Conservation (phyloP, 2,113 vertebrate species). For the Notothenia rossii region DNA sequence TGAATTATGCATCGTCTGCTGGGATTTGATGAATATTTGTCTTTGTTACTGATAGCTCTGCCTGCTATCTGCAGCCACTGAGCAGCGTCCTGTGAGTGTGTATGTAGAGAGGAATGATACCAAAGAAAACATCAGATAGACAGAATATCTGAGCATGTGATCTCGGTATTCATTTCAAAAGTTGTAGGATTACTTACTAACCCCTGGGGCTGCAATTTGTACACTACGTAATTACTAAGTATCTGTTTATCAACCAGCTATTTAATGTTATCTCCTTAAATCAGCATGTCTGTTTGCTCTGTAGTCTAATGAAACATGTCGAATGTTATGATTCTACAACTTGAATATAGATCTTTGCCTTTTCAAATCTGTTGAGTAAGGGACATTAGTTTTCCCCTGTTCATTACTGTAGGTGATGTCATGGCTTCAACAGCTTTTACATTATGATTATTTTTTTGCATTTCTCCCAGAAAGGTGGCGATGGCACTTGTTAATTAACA, state of each 20-base stretch:
- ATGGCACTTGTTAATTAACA: background rate
- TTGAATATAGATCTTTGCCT: no score
- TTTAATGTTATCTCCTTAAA: constrained; percentile 3
- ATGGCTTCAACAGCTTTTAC: background rate
- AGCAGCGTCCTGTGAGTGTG: constrained; percentile 18
- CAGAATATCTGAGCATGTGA: constrained; percentile 40
- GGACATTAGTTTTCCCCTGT: background rate
- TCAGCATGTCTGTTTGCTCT: constrained; percentile 1
- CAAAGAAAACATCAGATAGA: constrained; percentile 19
- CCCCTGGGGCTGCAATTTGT: constrained; percentile 34
- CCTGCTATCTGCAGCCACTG: constrained; percentile 46
- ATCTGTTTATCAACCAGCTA: background rate
- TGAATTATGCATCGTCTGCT: constrained; percentile 77
- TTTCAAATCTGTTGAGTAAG: background rate
- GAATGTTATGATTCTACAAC: background rate
- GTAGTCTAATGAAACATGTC: background rate
- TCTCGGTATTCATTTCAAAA: constrained; percentile 11
- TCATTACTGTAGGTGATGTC: constrained; percentile 4
- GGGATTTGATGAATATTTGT: constrained; percentile 80
- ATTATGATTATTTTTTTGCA: constrained; percentile 4
- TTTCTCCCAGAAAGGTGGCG: background rate
- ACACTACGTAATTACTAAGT: constrained; percentile 8
- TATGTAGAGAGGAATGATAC: constrained; percentile 18
- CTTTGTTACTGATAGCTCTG: constrained; percentile 75
- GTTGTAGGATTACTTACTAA: constrained; percentile 7